These are phyloP conservation scores for Exocentrus adspersus DNA, from an alignment of 2,888 invertebrate species.

Conservation along the genomic window DNA sequence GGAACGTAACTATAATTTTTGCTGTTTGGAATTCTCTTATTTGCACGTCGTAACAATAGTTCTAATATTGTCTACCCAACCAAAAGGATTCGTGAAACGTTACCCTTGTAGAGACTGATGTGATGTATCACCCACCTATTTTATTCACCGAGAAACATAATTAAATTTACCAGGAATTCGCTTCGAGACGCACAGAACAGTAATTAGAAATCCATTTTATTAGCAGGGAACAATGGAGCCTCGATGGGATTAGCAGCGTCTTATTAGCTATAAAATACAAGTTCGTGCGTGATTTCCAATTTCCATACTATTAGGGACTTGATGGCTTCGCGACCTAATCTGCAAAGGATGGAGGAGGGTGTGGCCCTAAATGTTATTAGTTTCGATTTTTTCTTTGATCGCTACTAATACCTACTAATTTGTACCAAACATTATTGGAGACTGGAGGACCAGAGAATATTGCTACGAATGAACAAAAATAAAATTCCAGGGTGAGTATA, in stretches of 20 bases:
- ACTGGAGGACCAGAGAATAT: no score
- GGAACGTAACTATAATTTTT: no score
- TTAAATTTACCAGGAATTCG: conserved; percentile 21
- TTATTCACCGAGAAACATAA: conserved; percentile 13
- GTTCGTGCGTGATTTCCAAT: conserved; percentile 63
- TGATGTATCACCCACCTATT: conserved; percentile 8
- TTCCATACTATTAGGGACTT: conserved; percentile 62
- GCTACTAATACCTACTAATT: neutral
- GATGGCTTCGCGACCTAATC: conserved; percentile 58
- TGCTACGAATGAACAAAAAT: no score
- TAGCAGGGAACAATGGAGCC: conserved; percentile 54
- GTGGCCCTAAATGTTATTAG: conserved; percentile 10
- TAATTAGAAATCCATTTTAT: conserved; percentile 59
- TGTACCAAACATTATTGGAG: no score
- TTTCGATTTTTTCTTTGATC: neutral
- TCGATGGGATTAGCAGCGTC: conserved; percentile 59
- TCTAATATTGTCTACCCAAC: neutral
- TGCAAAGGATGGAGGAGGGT: conserved; percentile 35
- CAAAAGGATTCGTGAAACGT: neutral
- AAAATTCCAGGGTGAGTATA: no score
- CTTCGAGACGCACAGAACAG: conserved; percentile 42
- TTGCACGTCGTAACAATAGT: no score
- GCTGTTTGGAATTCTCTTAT: no score
- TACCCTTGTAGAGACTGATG: neutral
- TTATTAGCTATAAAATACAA: conserved; percentile 61